Evolutionary conservation across 2,797 vertebrate genomes (phyloP), one percentile per base, ranked within the genome.

Genomic region (Enteromius fasciolatus): DNA sequence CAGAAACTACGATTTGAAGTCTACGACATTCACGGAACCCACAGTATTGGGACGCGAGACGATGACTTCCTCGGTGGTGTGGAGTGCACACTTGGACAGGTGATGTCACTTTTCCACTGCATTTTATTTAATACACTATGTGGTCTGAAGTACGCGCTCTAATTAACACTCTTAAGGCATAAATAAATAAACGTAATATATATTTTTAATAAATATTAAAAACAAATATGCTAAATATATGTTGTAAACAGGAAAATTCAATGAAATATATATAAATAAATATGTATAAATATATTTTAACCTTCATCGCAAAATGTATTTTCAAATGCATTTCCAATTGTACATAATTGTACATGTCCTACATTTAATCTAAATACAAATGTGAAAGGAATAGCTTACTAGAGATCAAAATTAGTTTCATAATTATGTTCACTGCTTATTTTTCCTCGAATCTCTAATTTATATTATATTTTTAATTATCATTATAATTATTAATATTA

Each of bases 1-100:
- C 98, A 98, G 94, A 98, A 96, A 90, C 94, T 99, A 86, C 95
- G 97, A 0, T 98, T 99, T 0, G 97, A 99, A 88, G 97, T 97
- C 41, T 98, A 97, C 0, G 97, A 99, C 93, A 97, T 96, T 78
- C 97, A 97, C 0, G 96, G 97, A 57, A 95, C 97, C 9, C 90
- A 96, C 10, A 94, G 95, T 64, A 94, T 97, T 0, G 94, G 96
- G 78, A 95, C 95, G 0, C 96, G 96, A 0, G 98, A 98, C 0
- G 97, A 98, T 0, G 97, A 99, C 90, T 98, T 99, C 89, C 91
- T 99, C 81, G 98, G 98, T 2, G 97, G 97, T 36, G 94, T 95
- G 92, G 98, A 98, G 89, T 97, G 97, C 88, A 98, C 98, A 0
- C 92, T 98, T 76, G 98, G 98, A 33, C 98, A 99, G 96, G 98